Base-by-base conservation (phyloP, 2,797 vertebrate genomes). In the Hyperoplus lanceolatus region DNA sequence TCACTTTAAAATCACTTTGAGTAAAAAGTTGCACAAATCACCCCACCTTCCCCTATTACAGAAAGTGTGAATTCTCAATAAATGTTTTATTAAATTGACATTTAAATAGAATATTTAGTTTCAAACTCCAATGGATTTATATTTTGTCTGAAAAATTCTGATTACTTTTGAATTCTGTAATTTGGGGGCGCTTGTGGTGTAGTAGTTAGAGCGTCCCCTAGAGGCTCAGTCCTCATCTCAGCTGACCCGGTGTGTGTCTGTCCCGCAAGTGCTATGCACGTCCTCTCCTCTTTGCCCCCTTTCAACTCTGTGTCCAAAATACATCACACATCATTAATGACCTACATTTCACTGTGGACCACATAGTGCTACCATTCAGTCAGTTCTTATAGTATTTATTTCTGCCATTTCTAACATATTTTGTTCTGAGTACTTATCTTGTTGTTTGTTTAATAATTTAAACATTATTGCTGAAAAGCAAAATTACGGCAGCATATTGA, bases 51-150 rank as follows among this genome's bases (percentile, higher is more conserved):
- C n/a, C n/a, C n/a, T n/a, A 80, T 78, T 43, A 77, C 58, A 85
- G 43, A 77, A 77, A 68, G 38, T 73, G 66, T 72, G 42, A 82
- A 70, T 68, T 48, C 53, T 75, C 70, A 73, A 72, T 83, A 75
- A 73, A 57, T 0, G 13, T 59, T 29, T 55, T 39, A 8, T 42
- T n/a, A 41, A 42, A 7, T 41, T 59, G 18, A 12, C 16, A 11
- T 46, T 69, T 49, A 67, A 74, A 54, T 42, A 29, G 4, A 12
- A 49, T 16, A 29, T 58, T 61, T 6, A 10, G 7, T 68, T 59
- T 46, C 50, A 45, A 68, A 36, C 10, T 42, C n/a, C 39, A 16
- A 0, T 42, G 16, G 48, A 42, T 53, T 54, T 43, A 38, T 53
- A 36, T 12, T 4, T 0, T 38, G 8, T 16, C 15, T 69, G 5